Conservation (phyloP, 2,113 vertebrate species). For the Fukomys damarensis region DNA sequence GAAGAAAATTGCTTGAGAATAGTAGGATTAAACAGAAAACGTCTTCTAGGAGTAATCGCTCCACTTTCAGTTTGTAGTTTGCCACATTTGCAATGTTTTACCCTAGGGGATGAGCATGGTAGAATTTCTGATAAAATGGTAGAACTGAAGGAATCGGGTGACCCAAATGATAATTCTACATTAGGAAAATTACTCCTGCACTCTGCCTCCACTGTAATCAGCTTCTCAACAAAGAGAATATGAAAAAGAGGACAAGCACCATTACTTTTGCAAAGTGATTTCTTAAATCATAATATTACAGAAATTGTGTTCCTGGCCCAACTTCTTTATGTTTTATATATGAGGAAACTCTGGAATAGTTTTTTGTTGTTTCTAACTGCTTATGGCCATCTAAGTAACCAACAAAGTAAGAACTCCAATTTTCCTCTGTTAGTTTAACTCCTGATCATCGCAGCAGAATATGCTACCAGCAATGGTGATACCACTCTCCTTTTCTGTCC, state of each 20-base stretch:
- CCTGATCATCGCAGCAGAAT: background rate
- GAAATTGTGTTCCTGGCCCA: background rate
- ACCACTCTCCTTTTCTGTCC: background rate
- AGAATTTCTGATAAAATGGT: constrained; percentile 30
- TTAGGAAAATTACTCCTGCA: background rate
- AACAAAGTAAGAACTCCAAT: background rate
- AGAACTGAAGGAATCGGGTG: background rate
- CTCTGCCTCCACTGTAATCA: background rate
- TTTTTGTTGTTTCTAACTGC: background rate
- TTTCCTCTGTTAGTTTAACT: background rate
- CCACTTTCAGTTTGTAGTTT: constrained; percentile 19
- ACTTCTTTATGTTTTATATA: background rate
- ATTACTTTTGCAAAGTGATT: background rate
- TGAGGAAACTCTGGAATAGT: background rate
- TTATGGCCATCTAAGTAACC: background rate
- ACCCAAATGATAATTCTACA: background rate
- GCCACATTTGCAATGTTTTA: background rate
- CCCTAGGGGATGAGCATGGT: background rate
- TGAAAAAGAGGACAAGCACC: background rate
- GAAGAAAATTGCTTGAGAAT: constrained; percentile 31
- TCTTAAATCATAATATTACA: background rate
- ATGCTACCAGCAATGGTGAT: background rate
- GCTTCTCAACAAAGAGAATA: background rate
- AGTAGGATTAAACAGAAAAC: constrained; percentile 56
- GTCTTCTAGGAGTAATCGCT: constrained; percentile 49